Percentiles rank a stretch among this genome's conserved stretches.
Evolutionary conservation across 2,888 invertebrate species (phyloP).

Genomic region (Xanthorhoe spadicearia): DNA sequence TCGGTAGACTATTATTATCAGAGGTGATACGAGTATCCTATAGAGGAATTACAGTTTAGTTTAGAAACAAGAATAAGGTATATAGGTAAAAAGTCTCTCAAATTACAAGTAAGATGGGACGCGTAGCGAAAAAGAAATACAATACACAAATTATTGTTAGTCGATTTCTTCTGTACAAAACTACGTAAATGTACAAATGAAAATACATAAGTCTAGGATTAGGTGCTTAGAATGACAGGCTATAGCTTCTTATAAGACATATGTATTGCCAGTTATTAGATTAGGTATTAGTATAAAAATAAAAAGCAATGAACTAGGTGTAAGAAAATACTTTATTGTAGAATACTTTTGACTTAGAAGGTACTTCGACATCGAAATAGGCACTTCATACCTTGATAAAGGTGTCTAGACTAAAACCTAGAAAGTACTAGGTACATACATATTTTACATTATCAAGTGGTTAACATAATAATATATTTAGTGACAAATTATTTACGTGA

Average conservation of each 20-base stretch:
- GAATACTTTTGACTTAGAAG: slow-evolving; percentile 25
- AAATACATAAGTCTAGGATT: no score
- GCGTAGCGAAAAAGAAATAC: no score
- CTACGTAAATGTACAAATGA: no score
- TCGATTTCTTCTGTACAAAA: no score
- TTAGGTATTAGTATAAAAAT: neutral
- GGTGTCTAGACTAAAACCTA: slow-evolving; percentile 14
- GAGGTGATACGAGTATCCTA: slow-evolving; percentile 6
- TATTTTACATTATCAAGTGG: neutral
- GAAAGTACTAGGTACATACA: slow-evolving; percentile 1
- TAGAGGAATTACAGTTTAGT: neutral
- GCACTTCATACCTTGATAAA: slow-evolving; percentile 25
- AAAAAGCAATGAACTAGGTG: slow-evolving; percentile 18
- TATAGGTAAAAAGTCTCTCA: no score
- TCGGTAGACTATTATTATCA: slow-evolving; percentile 20
- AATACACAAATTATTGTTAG: no score
- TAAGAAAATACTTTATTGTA: slow-evolving; percentile 37
- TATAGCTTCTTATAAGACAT: no score
- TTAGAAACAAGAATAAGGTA: neutral
- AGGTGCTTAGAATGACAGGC: no score
- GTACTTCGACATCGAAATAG: slow-evolving; percentile 25
- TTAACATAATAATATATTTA: no score
- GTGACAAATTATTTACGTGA: no score
- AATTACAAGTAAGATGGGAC: no score
- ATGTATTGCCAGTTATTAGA: no score